Evolutionary conservation across 2,113 vertebrate species (phyloP).

Genomic region (Trochalopteron elliotii): DNA sequence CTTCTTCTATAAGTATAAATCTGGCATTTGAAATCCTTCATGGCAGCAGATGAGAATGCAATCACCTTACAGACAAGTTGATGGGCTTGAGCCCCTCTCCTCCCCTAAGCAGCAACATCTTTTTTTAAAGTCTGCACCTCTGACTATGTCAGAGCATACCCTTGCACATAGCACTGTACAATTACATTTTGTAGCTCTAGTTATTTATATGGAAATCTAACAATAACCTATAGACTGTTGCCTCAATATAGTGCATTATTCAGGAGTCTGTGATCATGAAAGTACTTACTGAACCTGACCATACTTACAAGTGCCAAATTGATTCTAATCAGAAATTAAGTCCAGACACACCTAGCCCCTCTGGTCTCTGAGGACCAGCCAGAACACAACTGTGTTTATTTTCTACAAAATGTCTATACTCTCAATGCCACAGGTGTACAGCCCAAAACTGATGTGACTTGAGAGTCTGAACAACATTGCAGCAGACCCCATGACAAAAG

Average conservation of each 20-base stretch:
- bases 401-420: background rate
- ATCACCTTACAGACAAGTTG: rapidly evolving
- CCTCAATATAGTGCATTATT: background rate
- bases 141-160: background rate
- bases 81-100: background rate
- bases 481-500: background rate
- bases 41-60: rapidly evolving
- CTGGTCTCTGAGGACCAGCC: background rate
- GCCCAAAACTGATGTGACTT: background rate
- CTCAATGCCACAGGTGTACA: background rate
- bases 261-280: background rate
- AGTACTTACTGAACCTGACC: background rate
- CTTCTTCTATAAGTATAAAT: background rate
- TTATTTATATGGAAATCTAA: background rate
- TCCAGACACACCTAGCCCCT: rapidly evolving
- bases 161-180: too few species aligned
- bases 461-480: background rate
- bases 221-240: background rate
- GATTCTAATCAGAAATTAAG: background rate
- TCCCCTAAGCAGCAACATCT: background rate
- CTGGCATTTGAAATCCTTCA: background rate
- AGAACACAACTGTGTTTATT: background rate
- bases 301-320: background rate
- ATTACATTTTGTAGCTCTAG: background rate
- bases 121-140: background rate